These are phyloP conservation scores for Zaprionus davidi DNA, from an alignment of 1,140 invertebrate genomes.

Conservation along the genomic window DNA sequence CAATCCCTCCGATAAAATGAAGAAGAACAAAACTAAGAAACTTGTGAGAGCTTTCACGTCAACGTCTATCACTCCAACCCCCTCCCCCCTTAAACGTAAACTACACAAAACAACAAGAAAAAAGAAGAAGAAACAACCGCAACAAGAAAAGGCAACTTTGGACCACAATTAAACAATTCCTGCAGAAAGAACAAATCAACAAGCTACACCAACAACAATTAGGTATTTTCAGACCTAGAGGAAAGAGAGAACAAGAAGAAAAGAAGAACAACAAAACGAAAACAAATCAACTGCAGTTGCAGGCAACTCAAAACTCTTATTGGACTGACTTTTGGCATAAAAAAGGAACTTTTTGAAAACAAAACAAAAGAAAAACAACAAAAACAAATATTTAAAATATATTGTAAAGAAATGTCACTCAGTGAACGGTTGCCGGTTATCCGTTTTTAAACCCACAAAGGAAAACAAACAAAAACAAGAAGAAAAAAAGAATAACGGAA, in stretches of 20 bases:
- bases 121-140: conserved; percentile 25
- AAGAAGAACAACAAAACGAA: conserved; percentile 46
- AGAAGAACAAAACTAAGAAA: conserved; percentile 32
- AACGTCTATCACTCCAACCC: not conserved
- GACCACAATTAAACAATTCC: conserved; percentile 71
- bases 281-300: conserved; percentile 82
- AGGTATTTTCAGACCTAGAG: conserved; percentile 66
- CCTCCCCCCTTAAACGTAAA: not conserved
- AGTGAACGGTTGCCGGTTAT: conserved; percentile 71
- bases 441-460: conserved; percentile 45
- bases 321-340: conserved; percentile 81
- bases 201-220: conserved; percentile 73
- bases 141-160: conserved; percentile 74
- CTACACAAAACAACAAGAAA: conserved; percentile 31
- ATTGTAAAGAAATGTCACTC: conserved; percentile 72
- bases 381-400: conserved; percentile 75
- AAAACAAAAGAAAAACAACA: conserved; percentile 50
- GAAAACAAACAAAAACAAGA: not conserved
- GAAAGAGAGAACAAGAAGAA: conserved; percentile 45
- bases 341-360: conserved; percentile 77
- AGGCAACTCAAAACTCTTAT: conserved; percentile 83
- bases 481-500: conserved; percentile 12
- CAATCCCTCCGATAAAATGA: conserved; percentile 74
- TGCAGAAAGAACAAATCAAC: conserved; percentile 61
- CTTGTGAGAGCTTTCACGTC: conserved; percentile 25